Evolutionary conservation across 2,888 invertebrate genomes (phyloP).

Genomic region (Adineta ricciae): DNA sequence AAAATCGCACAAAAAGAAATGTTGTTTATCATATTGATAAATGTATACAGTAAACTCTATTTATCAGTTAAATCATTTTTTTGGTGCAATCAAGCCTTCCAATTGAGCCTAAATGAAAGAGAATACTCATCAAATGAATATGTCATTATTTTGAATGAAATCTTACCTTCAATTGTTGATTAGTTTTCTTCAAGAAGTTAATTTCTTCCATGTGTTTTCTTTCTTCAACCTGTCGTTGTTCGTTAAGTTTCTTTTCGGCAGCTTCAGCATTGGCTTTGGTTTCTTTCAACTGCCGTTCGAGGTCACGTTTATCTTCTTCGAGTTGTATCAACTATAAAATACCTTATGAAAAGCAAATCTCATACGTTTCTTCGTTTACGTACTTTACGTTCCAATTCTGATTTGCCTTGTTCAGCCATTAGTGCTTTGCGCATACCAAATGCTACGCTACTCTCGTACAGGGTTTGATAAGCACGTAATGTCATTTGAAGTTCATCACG

Average conservation of each 20-base stretch:
- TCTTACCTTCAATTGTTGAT: constrained; percentile 74
- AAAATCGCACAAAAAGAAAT: neutral
- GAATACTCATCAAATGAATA: constrained; percentile 35
- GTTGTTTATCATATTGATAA: neutral
- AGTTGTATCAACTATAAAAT: constrained; percentile 51
- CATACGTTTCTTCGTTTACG: neutral
- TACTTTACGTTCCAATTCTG: constrained; percentile 49
- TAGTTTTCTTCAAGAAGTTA: constrained; percentile 79
- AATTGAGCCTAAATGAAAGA: constrained; percentile 65
- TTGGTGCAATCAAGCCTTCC: constrained; percentile 84
- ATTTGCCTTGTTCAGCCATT: constrained; percentile 76
- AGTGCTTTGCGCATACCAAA: constrained; percentile 96
- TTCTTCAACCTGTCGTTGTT: constrained; percentile 75
- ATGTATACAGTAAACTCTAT: neutral
- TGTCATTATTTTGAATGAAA: neutral
- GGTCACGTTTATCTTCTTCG: constrained; percentile 64
- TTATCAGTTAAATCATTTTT: constrained; percentile 59
- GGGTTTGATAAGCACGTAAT: constrained; percentile 84
- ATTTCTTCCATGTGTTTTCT: constrained; percentile 84
- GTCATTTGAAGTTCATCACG: constrained; percentile 92
- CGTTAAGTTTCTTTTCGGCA: constrained; percentile 54
- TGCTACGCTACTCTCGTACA: constrained; percentile 91
- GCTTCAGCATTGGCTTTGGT: constrained; percentile 51
- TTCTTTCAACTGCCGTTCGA: constrained; percentile 61
- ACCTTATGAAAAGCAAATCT: neutral